phyloP scores from a whole-genome alignment of 2,797 vertebrate genomes.

The Muraenolepis orangiensis region DNA sequence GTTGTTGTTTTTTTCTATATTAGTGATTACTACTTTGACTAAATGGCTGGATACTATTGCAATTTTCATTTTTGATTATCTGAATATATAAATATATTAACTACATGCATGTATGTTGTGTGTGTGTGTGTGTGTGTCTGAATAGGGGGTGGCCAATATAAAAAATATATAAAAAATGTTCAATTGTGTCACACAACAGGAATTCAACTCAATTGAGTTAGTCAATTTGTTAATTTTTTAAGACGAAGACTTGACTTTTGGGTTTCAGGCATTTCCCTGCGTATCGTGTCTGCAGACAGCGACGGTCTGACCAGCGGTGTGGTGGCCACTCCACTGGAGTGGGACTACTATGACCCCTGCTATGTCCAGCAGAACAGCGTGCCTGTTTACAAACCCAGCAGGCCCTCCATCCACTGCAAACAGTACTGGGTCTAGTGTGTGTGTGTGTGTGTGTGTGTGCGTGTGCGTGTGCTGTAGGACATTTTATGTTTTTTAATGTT shows the following conservation, averaged over 20 bases:
- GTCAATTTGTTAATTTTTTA: not conserved
- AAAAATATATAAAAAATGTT: too few species aligned
- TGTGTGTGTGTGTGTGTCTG: too few species aligned
- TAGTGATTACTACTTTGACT: too few species aligned
- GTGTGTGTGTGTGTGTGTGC: too few species aligned
- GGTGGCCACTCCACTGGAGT: constrained; percentile 62
- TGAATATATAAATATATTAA: too few species aligned
- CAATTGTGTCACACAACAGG: not conserved
- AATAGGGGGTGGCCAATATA: too few species aligned
- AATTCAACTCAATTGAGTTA: too few species aligned
- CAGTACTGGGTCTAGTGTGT: constrained; percentile 78
- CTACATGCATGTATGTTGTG: not conserved
- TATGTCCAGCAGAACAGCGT: constrained; percentile 78
- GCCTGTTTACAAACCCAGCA: constrained; percentile 63
- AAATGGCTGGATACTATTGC: too few species aligned
- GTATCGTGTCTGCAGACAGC: constrained; percentile 80
- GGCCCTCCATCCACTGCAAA: constrained; percentile 70
- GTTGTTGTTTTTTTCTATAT: too few species aligned
- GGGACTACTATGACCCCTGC: constrained; percentile 82
- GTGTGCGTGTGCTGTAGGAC: not conserved
- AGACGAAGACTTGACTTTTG: not conserved
- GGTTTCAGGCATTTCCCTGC: constrained; percentile 75
- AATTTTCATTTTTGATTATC: too few species aligned
- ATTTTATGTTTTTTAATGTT: not conserved
- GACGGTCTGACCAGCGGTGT: constrained; percentile 68